Evolutionary conservation across 1,140 invertebrate genomes (phyloP).

Genomic region (Helicoverpa armigera): DNA sequence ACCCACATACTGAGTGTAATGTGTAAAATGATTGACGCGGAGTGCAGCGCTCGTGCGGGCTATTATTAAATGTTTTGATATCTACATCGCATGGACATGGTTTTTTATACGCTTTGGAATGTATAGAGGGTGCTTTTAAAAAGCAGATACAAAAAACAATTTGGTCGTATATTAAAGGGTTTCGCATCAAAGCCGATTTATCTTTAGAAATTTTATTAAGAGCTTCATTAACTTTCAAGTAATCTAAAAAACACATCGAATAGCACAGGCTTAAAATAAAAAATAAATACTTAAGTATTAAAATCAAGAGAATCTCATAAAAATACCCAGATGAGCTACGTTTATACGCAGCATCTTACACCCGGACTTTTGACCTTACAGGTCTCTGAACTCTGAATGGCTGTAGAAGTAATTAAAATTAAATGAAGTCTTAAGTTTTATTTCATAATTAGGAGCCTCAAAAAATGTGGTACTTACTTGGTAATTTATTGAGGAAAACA

Average conservation of each 20-base stretch:
- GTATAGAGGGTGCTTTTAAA: not conserved
- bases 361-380: constrained; percentile 10
- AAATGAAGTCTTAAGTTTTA: too few species aligned
- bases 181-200: not conserved
- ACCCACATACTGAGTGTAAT: constrained; percentile 47
- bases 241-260: too few species aligned
- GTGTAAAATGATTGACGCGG: constrained; percentile 51
- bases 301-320: not conserved
- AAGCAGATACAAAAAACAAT: not conserved
- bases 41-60: constrained; percentile 36
- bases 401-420: too few species aligned
- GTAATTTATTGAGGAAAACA: too few species aligned
- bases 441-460: too few species aligned
- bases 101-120: not conserved
- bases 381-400: not conserved
- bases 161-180: not conserved
- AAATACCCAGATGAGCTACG: not conserved
- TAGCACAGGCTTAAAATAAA: not conserved
- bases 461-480: too few species aligned
- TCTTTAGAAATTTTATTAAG: not conserved
- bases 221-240: too few species aligned
- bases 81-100: constrained; percentile 35
- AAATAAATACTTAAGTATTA: not conserved
- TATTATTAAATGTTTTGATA: constrained; percentile 41
- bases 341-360: not conserved